Base-by-base conservation (phyloP, 2,888 invertebrate species). In the Hydriomena furcata region DNA sequence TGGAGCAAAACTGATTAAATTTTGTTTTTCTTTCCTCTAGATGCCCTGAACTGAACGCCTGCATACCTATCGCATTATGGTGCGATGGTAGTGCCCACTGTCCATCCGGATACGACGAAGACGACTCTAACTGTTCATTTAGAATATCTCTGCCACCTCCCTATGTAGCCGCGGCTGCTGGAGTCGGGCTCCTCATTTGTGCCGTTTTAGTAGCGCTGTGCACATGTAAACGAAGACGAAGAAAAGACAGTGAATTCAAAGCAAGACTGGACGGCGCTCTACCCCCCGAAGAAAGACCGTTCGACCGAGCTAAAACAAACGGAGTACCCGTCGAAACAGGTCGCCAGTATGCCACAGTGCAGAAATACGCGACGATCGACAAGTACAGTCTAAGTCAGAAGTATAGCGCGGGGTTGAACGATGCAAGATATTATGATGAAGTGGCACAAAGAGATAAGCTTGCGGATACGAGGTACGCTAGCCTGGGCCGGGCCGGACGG, bases 41-140 rank as follows among this genome's bases (percentile, higher is more conserved):
- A 71, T 96, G 96, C 68, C 95, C 95, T 0, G 95, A 96, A 74
- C 84, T 96, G 41, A 94, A 95, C 55, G 95, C 95, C 0, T 96
- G 96, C 76, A 95, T 96, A 66, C 94, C 94, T 55, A 91, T 94
- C 0, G 92, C 94, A 1, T 76, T 96, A 2, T 95, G 96, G 95
- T 96, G 96, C 77, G 96, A 96, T 73, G 95, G 95, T 0, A 91
- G 93, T 30, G 87, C 92, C 1, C 95, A 96, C 70, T 96, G 96
- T 72, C 96, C 95, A 7, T 95, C 95, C 2, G 95, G 96, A 1
- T 95, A 93, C 77, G 96, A 96, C 73, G 95, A 96, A 82, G 94
- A 94, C 59, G 95, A 95, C 66, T 91, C 92, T 1, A 95, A 95
- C 69, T 95, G 95, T 75, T 93, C 94, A 13, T 93, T 94, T 59